These are phyloP conservation scores for Parasteatoda lunata DNA, from an alignment of 2,888 invertebrate genomes.

Conservation along the genomic window DNA sequence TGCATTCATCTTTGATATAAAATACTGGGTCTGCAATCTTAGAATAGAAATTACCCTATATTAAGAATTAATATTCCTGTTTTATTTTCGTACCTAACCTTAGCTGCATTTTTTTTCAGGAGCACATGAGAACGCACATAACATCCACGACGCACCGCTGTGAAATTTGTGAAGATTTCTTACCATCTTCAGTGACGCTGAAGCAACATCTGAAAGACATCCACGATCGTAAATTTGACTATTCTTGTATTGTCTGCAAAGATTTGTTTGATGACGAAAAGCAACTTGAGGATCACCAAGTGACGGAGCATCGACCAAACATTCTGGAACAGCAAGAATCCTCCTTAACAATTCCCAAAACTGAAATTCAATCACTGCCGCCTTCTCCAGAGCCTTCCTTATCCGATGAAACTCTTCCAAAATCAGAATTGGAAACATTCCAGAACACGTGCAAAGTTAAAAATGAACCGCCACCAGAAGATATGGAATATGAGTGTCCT, in stretches of 20 bases:
- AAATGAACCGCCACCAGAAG: conserved; percentile 15
- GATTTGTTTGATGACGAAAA: conserved; percentile 90
- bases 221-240: conserved; percentile 88
- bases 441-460: conserved; percentile 3
- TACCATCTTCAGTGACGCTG: conserved; percentile 88
- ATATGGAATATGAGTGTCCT: conserved; percentile 11
- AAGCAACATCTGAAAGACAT: conserved; percentile 85
- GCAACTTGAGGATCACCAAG: conserved; percentile 87
- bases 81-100: background rate
- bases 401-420: background rate
- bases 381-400: conserved; percentile 22
- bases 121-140: conserved; percentile 88
- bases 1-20: too few relatives aligned
- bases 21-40: too few relatives aligned
- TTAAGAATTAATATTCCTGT: background rate
- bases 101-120: conserved; percentile 73
- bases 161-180: conserved; percentile 85
- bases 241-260: conserved; percentile 88
- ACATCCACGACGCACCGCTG: conserved; percentile 87
- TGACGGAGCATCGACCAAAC: conserved; percentile 81
- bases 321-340: background rate
- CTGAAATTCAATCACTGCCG: conserved; percentile 6
- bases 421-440: background rate
- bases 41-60: too few relatives aligned
- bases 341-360: background rate